phyloP scores from a whole-genome alignment of 2,888 invertebrate genomes.

The Abrostola triplasia region DNA sequence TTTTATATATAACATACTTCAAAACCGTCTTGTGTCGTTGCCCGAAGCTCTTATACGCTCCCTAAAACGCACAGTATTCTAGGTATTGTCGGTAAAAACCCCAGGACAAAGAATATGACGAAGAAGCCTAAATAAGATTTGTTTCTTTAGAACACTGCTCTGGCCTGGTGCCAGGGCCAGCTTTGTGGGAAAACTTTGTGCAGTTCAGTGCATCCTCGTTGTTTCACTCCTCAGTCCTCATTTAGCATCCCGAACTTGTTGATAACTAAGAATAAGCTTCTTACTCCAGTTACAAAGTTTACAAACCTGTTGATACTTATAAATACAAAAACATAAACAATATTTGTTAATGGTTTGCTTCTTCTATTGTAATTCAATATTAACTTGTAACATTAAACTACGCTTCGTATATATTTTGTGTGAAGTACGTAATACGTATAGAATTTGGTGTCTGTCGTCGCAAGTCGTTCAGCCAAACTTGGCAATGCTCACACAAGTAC shows the following conservation, averaged over 20 bases:
- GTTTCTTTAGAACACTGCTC: constrained; percentile 12
- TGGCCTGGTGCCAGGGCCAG: constrained; percentile 28
- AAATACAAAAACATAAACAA: constrained; percentile 7
- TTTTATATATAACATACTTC: too few species aligned
- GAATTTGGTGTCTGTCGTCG: constrained; percentile 23
- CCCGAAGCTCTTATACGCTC: constrained; percentile 10
- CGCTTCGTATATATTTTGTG: constrained; percentile 7
- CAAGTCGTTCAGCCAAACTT: constrained; percentile 29
- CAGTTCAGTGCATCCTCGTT: constrained; percentile 5
- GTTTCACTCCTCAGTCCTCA: neutral
- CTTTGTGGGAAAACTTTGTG: constrained; percentile 15
- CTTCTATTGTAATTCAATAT: constrained; percentile 9
- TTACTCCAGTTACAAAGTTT: neutral
- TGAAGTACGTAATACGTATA: constrained; percentile 1
- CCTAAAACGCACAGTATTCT: constrained; percentile 19
- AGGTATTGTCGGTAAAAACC: constrained; percentile 27
- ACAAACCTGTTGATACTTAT: neutral
- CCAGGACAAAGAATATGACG: constrained; percentile 17
- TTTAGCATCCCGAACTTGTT: neutral
- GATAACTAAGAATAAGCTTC: constrained; percentile 4
- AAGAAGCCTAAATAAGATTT: constrained; percentile 12
- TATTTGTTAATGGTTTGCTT: constrained; percentile 9
- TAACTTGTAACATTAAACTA: constrained; percentile 3
- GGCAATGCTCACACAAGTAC: constrained; percentile 30
- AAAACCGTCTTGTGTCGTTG: neutral